Evolutionary conservation across 2,113 vertebrate species (phyloP).

Genomic region (Ptilorrhoa leucosticta): DNA sequence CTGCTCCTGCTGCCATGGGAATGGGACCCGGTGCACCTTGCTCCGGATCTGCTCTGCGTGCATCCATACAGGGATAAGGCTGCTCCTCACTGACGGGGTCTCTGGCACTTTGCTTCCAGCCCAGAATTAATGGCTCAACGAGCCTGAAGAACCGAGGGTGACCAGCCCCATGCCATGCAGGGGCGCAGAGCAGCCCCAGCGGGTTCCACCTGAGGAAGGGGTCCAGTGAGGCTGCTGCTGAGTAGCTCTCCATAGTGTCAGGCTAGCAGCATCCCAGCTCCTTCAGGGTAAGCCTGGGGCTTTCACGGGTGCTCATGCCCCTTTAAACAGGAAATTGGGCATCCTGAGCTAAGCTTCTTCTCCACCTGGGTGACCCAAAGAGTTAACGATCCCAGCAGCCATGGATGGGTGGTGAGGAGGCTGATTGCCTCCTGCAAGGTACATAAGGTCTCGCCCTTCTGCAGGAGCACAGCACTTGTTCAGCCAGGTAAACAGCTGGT

Average conservation of each 20-base stretch:
- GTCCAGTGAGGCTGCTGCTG: background rate
- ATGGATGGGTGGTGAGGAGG: background rate
- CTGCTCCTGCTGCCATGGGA: background rate
- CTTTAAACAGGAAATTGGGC: background rate
- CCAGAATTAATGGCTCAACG: background rate
- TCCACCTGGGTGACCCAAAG: background rate
- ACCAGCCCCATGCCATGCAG: background rate
- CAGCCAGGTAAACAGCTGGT: slow-evolving; percentile 5
- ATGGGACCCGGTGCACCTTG: background rate
- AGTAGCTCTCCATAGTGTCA: background rate
- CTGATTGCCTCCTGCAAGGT: background rate
- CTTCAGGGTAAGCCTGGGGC: background rate
- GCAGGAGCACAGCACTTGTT: background rate
- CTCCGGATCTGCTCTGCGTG: rapidly evolving
- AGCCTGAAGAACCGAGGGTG: background rate
- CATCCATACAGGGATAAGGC: rapidly evolving
- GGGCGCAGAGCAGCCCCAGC: background rate
- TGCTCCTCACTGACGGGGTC: rapidly evolving
- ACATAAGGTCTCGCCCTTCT: background rate
- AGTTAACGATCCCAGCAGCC: background rate
- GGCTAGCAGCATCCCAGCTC: background rate
- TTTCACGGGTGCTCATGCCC: rapidly evolving
- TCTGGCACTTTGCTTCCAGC: background rate
- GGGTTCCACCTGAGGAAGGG: background rate
- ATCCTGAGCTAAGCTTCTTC: background rate